Base-by-base conservation (phyloP, 2,888 invertebrate species). In the Celastrina argiolus region DNA sequence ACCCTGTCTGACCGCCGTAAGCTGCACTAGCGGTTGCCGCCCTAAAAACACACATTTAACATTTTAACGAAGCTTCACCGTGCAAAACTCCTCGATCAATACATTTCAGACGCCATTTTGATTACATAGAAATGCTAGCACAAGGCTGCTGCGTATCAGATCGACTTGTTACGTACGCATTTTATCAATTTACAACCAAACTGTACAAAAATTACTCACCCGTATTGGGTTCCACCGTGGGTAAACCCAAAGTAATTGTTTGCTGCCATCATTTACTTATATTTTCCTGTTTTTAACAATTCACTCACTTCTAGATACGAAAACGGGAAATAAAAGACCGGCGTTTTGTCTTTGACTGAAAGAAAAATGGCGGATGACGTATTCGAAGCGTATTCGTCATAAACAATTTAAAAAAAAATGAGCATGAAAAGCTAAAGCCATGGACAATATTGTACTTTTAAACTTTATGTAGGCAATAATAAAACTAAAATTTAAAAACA, bases 221-320 rank as follows among this genome's bases (percentile, higher is more conserved):
- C 96, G 87, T 97, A 97, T 93, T 97, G 97, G 81, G 97, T 96
- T 87, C 97, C 97, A 82, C 97, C 96, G 88, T 97, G 97, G 81
- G 97, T 96, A 94, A 97, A 97, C 84, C 97, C 97, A 90, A 97
- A 97, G 93, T 97, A 97, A 94, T 97, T 97, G 93, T 97, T 97
- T 90, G 97, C 94, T 91, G 96, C 96, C 96, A 96, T 95, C 85
- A 86, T 91, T 87, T 81, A 90, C 86, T 80, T 84, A 84, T 85
- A 84, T 85, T 84, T 82, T 87, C 84, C 83, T 81, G 84, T 79
- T 80, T 78, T 82, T 87, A 87, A 86, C 81, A 82, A 84, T 83
- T 83, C 80, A 84, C 84, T 83, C 84, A 86, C 87, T 82, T 85
- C 84, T 78, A 74, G n/a, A n/a, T 80, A 78, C 83, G 84, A 83